Base-by-base conservation (phyloP, 1,140 invertebrate species). In the Condylostylus longicornis region DNA sequence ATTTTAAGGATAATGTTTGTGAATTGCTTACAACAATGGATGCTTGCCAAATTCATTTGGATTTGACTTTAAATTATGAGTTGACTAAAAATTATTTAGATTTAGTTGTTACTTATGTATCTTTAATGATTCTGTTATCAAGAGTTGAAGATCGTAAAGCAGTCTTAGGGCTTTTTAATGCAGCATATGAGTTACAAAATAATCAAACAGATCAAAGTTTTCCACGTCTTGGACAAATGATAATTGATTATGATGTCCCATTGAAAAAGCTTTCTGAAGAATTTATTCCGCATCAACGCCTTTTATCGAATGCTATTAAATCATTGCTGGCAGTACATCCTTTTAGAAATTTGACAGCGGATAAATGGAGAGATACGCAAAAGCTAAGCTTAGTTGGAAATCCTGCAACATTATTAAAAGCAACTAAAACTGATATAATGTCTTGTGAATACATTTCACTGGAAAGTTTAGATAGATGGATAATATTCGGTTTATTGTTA, bases 1-100 rank as follows among this genome's bases (percentile, higher is more conserved):
- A 98, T 60, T 93, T 98, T 48, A 97, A 97, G 64, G 95, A 98
- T 58, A 91, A 97, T 72, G 89, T 98, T 3, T 88, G 84, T 49
- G 91, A 98, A 60, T 64, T 98, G 27, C 64, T 99, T 4, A 98
- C 93, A 7, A 89, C 83, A n/a, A 95, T 98, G 76, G 91, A 98
- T 72, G 86, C 90, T 9, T 93, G 86, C 56, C 89, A 94, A 54
- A 74, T 97, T 22, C 77, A 87, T 48, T 64, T 98, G 46, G 93
- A 98, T 63, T 90, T 98, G 48, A 83, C 84, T 3, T 65, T 94
- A 14, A 98, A 96, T 64, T 97, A 88, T 70, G 95, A 99, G 61
- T 61, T 98, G 32, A 96, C 93, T 1, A 91, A 90, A 63, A 78
- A 79, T 40, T 99, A 98, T 63, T 63, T 99, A 36, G 95, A 98